A percentile compares a stretch with the other conserved stretches of the same genome.
Conservation (phyloP, 2,113 vertebrate species). For the Cinclus cinclus region DNA sequence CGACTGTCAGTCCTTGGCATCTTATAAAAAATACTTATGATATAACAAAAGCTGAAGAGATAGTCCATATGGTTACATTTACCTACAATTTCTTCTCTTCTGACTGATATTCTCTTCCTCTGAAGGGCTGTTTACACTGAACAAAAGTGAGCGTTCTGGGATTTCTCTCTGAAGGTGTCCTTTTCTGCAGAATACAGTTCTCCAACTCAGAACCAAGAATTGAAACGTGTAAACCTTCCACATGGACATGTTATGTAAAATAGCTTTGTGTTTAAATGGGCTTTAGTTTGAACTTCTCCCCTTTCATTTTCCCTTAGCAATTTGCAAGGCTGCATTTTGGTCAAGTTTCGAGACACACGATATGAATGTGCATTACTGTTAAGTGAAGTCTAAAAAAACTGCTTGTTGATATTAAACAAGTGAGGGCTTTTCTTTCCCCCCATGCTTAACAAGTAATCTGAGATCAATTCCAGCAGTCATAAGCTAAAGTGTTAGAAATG, state of each 20-base stretch:
- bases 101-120: neutral
- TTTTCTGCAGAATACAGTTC: neutral
- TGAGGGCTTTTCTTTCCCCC: neutral
- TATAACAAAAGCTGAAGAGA: neutral
- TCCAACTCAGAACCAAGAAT: neutral
- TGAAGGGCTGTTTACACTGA: constrained; percentile 9
- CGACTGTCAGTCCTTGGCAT: neutral
- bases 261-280: constrained; percentile 46
- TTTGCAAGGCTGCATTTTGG: neutral
- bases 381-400: neutral
- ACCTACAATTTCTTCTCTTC: neutral
- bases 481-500: neutral
- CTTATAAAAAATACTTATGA: neutral
- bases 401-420: constrained; percentile 24
- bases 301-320: neutral
- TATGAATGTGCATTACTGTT: neutral
- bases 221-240: neutral
- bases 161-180: neutral
- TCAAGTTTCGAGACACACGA: neutral
- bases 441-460: constrained; percentile 9
- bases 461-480: neutral
- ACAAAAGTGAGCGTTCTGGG: neutral
- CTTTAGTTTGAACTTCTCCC: constrained; percentile 8
- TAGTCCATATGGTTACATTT: neutral
- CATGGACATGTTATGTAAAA: constrained; percentile 20